Evolutionary conservation across 1,140 invertebrate genomes (phyloP), one percentile per base, ranked within the genome.

Genomic region (Nebria ingens): DNA sequence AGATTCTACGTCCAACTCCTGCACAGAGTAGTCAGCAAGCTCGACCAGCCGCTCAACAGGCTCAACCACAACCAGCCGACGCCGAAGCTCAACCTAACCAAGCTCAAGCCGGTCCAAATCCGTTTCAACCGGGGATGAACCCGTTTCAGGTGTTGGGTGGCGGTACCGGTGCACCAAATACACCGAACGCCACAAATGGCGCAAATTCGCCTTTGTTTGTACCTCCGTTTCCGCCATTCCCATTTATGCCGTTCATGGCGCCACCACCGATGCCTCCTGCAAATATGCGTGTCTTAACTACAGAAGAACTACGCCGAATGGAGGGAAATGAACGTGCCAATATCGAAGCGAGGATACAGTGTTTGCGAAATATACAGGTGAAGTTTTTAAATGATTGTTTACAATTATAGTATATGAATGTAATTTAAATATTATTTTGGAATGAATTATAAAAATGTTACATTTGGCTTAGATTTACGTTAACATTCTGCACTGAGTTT

Each of bases 311-410:
- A 21, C 74, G 78, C 57, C 75, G 78, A 19, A 85, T 98, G 85
- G 97, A 98, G 71, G 92, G 93, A 21, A 82, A 81, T 56, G 83
- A 93, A 61, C 76, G 94, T 61, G 78, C 84, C 63, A 85, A 92
- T 61, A 79, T 98, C 21, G 93, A 97, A 68, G 91, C 93, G 3
- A 78, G 97, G 56, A 84, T 99, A 53, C 69, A 86, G 69, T 84
- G 86, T 65, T 73, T 97, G 20, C 75, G 83, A 45, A 91, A 96
- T 72, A 91, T 97, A 59, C 85, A 90, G 70, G 67, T 70, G 61
- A 11, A 12, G 40, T 45, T 4, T 17, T 4, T n/a, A n/a, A n/a
- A n/a, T n/a, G n/a, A n/a, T n/a, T 45, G 40, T 45, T 12, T 9
- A 4, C 40, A 45, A 45, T 45, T 12, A 45, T 12, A 12, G 9